phyloP scores from a whole-genome alignment of 2,888 invertebrate species.

The Dryomyza anilis region DNA sequence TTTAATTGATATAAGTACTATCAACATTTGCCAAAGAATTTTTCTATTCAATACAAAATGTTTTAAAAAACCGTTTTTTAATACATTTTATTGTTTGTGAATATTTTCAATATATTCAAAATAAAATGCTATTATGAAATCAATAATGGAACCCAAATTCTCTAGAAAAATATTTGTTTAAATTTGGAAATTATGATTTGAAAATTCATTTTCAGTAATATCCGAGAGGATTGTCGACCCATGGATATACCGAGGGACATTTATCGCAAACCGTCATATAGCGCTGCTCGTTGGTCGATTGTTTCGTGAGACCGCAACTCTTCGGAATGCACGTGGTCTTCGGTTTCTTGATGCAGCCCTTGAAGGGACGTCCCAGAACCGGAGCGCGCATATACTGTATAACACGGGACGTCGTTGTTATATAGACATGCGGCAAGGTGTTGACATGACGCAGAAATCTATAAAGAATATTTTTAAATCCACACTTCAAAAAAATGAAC shows the following conservation, averaged over 20 bases:
- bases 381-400: slow-evolving; percentile 53
- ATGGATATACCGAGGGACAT: slow-evolving; percentile 65
- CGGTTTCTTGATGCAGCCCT: slow-evolving; percentile 47
- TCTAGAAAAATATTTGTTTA: too few species aligned
- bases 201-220: too few species aligned
- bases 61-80: too few species aligned
- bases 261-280: slow-evolving; percentile 63
- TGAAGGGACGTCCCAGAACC: slow-evolving; percentile 52
- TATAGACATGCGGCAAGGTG: slow-evolving; percentile 65
- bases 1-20: too few species aligned
- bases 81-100: too few species aligned
- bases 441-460: slow-evolving; percentile 66
- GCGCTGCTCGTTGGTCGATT: slow-evolving; percentile 54
- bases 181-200: too few species aligned
- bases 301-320: slow-evolving; percentile 50
- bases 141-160: too few species aligned
- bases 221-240: slow-evolving; percentile 65
- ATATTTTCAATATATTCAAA: too few species aligned
- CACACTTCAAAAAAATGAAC: not conserved
- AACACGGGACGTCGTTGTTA: slow-evolving; percentile 62
- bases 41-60: too few species aligned
- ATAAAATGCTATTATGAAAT: too few species aligned
- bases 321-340: slow-evolving; percentile 46
- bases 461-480: not conserved
- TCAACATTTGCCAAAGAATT: too few species aligned